Evolutionary conservation across 2,113 vertebrate genomes (phyloP).

Genomic region (Anthoscopus minutus): DNA sequence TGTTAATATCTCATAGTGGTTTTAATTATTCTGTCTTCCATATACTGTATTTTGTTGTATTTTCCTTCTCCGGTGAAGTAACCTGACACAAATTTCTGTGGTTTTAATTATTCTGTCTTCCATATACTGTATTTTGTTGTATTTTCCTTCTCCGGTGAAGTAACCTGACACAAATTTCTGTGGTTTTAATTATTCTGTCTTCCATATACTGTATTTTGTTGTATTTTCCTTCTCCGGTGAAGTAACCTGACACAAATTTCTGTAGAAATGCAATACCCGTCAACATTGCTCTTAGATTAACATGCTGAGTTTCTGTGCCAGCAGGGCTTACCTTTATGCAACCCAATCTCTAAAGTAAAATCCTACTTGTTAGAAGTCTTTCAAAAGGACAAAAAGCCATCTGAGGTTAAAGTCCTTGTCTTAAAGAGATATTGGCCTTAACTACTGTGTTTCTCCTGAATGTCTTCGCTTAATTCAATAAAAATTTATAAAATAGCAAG

Average conservation of each 20-base stretch:
- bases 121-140: not conserved
- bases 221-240: not conserved
- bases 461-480: not conserved
- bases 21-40: not conserved
- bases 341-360: not conserved
- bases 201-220: not conserved
- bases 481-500: not conserved
- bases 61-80: not conserved
- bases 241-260: not conserved
- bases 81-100: not conserved
- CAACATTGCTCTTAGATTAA: not conserved
- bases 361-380: not conserved
- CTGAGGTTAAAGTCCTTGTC: not conserved
- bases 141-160: not conserved
- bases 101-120: not conserved
- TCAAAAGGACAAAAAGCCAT: not conserved
- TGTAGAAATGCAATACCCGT: not conserved
- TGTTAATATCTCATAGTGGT: not conserved
- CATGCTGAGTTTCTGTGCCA: not conserved
- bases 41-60: not conserved
- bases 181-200: not conserved
- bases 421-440: not conserved
- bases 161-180: too few species aligned
- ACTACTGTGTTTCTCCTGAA: not conserved
- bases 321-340: not conserved